Percentiles rank a stretch among this genome's conserved stretches.
phyloP scores from a whole-genome alignment of 2,888 invertebrate genomes.

The Rhyacophila evoluta region DNA sequence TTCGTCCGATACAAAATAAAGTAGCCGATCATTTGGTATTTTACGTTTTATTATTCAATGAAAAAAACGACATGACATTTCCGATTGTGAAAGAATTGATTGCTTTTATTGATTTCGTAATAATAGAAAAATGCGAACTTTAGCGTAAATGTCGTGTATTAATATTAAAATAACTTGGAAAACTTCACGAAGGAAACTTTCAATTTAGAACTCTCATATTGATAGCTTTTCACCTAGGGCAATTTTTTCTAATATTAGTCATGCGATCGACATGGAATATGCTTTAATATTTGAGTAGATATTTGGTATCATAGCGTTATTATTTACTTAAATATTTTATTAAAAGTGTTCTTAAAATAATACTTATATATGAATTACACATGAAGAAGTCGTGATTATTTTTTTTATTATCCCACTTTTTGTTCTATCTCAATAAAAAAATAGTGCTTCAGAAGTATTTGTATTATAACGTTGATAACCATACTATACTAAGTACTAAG shows the following conservation, averaged over 20 bases:
- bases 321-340: too few relatives aligned
- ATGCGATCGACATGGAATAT: not conserved
- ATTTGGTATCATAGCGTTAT: not conserved
- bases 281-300: not conserved
- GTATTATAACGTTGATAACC: too few relatives aligned
- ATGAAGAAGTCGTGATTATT: too few relatives aligned
- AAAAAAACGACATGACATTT: not conserved
- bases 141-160: not conserved
- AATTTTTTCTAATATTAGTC: not conserved
- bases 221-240: not conserved
- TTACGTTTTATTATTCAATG: not conserved
- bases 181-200: not conserved
- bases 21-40: too few relatives aligned
- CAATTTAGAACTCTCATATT: not conserved
- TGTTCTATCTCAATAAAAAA: too few relatives aligned
- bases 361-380: too few relatives aligned
- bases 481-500: too few relatives aligned
- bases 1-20: too few relatives aligned
- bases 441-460: too few relatives aligned
- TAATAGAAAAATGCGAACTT: not conserved
- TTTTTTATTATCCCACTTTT: too few relatives aligned
- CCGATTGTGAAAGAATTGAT: not conserved
- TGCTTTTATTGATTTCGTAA: not conserved
- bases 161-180: not conserved
- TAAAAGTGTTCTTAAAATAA: too few relatives aligned